phyloP scores from a whole-genome alignment of 2,113 vertebrate species.

The Rhynchomys soricoides region DNA sequence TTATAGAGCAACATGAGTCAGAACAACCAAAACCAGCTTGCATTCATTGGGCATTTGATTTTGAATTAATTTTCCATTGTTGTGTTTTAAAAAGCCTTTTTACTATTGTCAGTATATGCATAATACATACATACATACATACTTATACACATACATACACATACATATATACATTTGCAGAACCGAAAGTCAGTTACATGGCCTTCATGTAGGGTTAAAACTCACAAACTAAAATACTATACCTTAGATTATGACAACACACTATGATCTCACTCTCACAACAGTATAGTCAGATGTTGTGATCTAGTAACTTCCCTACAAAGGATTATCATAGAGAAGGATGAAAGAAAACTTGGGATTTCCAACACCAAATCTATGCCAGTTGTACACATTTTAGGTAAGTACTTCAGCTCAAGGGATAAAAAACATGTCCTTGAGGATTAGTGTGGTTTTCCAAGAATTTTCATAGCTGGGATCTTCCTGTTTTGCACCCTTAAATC shows the following conservation, averaged over 20 bases:
- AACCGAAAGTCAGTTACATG: neutral
- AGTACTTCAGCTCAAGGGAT: neutral
- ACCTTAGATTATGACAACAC: neutral
- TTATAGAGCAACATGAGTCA: neutral
- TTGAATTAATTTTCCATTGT: neutral
- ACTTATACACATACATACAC: no score
- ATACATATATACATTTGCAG: no score
- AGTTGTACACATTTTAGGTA: neutral
- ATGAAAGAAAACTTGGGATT: neutral
- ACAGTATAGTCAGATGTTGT: neutral
- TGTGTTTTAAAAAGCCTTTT: neutral
- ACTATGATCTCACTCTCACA: neutral
- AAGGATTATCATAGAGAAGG: neutral
- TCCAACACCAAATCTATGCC: neutral
- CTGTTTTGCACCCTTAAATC: neutral
- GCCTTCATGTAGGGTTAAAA: neutral
- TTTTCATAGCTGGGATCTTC: neutral
- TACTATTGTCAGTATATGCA: neutral
- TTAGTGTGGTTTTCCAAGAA: neutral
- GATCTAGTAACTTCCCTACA: neutral
- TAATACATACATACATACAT: no score
- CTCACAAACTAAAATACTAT: neutral
- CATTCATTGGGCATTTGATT: neutral
- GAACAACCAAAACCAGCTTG: neutral
- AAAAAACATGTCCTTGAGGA: neutral